Evolutionary conservation across 2,113 vertebrate genomes (phyloP).

Genomic region (Canis aureus): DNA sequence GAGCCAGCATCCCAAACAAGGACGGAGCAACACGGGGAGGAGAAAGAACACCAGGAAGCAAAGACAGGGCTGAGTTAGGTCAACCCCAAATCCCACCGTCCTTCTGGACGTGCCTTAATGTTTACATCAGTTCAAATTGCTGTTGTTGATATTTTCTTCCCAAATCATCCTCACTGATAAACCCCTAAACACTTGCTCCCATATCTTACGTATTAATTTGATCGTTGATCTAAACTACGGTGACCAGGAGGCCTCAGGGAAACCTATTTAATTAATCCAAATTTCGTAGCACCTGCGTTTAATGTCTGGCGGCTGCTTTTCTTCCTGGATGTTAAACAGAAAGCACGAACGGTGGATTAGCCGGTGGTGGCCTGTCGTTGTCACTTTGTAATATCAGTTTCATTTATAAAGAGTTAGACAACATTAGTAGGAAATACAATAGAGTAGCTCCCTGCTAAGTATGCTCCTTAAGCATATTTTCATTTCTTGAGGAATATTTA

Average conservation of each 20-base stretch:
- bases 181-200: not conserved
- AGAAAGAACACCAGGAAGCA: not conserved
- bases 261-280: not conserved
- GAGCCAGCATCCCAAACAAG: accelerated
- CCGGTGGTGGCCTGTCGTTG: not conserved
- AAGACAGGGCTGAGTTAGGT: not conserved
- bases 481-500: slow-evolving; percentile 74
- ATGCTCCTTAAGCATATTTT: slow-evolving; percentile 66
- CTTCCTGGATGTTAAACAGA: not conserved
- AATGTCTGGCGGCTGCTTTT: not conserved
- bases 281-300: not conserved
- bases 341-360: not conserved
- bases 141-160: not conserved
- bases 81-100: not conserved
- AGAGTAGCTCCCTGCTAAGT: slow-evolving; percentile 48
- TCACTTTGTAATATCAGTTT: slow-evolving; percentile 32
- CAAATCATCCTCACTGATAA: not conserved
- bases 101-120: not conserved
- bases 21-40: accelerated
- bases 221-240: not conserved
- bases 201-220: not conserved
- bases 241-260: not conserved
- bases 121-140: not conserved
- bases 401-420: slow-evolving; percentile 4
- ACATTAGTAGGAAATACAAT: slow-evolving; percentile 47